Percentiles rank a stretch among this genome's conserved stretches.
phyloP scores from a whole-genome alignment of 1,140 invertebrate species.

The Bombus soroeensis region DNA sequence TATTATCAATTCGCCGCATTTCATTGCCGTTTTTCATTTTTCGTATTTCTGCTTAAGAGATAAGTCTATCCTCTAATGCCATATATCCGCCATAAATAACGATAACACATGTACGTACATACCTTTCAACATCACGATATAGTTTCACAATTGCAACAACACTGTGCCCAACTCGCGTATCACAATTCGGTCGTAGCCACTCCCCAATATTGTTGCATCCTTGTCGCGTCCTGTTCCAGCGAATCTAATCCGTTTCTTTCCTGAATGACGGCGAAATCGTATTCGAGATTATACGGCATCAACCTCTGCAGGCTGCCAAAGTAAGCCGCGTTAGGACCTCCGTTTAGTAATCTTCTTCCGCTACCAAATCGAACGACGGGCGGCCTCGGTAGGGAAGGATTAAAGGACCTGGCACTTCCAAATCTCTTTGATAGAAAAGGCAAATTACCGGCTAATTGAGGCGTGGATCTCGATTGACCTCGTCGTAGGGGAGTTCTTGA shows the following conservation, averaged over 20 bases:
- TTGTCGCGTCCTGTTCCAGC: conserved; percentile 87
- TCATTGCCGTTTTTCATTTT: not conserved
- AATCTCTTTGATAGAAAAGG: conserved; percentile 90
- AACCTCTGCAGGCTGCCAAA: conserved; percentile 92
- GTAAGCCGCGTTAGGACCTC: conserved; percentile 92
- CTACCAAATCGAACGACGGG: conserved; percentile 79
- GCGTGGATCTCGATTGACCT: conserved; percentile 80
- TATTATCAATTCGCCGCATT: not conserved
- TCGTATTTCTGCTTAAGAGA: not conserved
- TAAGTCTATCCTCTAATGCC: not conserved
- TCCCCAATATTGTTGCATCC: conserved; percentile 94
- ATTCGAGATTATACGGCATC: conserved; percentile 93
- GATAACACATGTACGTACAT: not conserved
- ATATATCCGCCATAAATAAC: not conserved
- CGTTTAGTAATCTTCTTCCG: conserved; percentile 84
- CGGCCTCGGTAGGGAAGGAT: conserved; percentile 81
- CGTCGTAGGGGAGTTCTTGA: conserved; percentile 84
- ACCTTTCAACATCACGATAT: not conserved
- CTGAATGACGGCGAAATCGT: conserved; percentile 91
- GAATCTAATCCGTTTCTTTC: conserved; percentile 88
- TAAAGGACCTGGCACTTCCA: conserved; percentile 90
- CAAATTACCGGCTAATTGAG: conserved; percentile 75
- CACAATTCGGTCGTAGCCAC: conserved; percentile 92
- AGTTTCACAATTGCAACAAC: not conserved
- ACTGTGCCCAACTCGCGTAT: conserved; percentile 50